Evolutionary conservation across 2,888 invertebrate genomes (phyloP).

Genomic region (Philaethria dido): DNA sequence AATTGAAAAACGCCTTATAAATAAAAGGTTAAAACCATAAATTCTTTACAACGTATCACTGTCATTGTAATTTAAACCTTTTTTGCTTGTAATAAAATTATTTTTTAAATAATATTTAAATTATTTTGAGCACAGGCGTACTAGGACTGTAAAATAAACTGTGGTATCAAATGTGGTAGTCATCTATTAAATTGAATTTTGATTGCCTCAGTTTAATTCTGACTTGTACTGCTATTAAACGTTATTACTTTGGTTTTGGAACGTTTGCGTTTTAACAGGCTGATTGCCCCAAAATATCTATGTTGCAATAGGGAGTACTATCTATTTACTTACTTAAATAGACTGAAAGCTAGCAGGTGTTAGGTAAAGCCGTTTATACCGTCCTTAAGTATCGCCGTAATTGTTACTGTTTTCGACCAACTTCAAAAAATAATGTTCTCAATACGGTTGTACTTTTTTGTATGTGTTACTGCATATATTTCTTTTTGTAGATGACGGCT

Average conservation of each 20-base stretch:
- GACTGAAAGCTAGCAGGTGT: not conserved
- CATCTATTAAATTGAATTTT: conserved; percentile 49
- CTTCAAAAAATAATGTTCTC: too few species aligned
- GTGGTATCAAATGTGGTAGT: conserved; percentile 48
- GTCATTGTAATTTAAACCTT: conserved; percentile 18
- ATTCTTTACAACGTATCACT: conserved; percentile 9
- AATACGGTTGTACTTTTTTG: too few species aligned
- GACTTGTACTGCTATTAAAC: conserved; percentile 47
- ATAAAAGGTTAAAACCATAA: conserved; percentile 21
- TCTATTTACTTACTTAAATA: not conserved
- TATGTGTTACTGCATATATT: too few species aligned
- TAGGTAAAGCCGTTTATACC: not conserved
- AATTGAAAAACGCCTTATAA: conserved; percentile 16
- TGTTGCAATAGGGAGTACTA: conserved; percentile 15
- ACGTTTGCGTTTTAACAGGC: conserved; percentile 33
- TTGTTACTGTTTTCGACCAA: not conserved
- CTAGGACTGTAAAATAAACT: conserved; percentile 49
- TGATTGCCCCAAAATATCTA: conserved; percentile 38
- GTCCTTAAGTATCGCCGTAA: too few species aligned
- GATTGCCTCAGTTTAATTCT: conserved; percentile 47
- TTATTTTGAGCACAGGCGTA: conserved; percentile 45
- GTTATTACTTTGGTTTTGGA: conserved; percentile 39
- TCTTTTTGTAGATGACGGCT: too few species aligned
- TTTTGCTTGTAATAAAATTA: conserved; percentile 13
- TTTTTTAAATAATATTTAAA: conserved; percentile 23